Conservation (phyloP, 2,113 vertebrate genomes). For the Sterna hirundo region DNA sequence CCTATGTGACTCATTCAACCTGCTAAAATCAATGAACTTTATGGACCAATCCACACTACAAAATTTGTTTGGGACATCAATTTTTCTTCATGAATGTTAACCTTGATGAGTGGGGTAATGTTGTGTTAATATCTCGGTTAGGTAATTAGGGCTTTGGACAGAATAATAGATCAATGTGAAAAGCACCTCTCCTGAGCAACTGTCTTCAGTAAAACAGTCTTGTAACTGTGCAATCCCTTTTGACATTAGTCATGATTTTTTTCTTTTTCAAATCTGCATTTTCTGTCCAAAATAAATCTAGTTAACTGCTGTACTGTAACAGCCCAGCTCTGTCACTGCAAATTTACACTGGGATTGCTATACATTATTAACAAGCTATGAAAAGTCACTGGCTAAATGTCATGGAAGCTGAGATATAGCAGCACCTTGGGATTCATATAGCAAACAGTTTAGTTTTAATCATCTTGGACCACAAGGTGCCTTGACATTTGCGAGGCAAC, state of each 20-base stretch:
- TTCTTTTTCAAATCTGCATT: constrained; percentile 63
- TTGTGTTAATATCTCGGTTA: not conserved
- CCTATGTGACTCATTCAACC: not conserved
- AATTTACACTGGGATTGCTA: constrained; percentile 76
- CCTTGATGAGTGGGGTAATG: not conserved
- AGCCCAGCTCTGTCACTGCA: constrained; percentile 62
- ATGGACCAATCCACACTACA: not conserved
- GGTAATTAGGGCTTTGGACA: not conserved
- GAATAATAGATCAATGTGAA: constrained; percentile 5
- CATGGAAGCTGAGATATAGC: constrained; percentile 72
- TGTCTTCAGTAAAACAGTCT: not conserved
- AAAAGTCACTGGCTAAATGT: constrained; percentile 81
- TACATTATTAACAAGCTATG: constrained; percentile 82
- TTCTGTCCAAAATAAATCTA: constrained; percentile 76
- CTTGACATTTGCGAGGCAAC: constrained; percentile 76
- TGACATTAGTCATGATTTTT: constrained; percentile 46
- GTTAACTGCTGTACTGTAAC: constrained; percentile 70
- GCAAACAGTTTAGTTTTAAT: constrained; percentile 84
- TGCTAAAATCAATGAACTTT: not conserved
- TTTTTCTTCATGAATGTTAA: not conserved
- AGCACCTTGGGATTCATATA: constrained; percentile 76
- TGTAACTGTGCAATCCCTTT: constrained; percentile 39
- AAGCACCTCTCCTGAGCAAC: not conserved
- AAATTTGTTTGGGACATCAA: not conserved
- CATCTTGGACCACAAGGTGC: constrained; percentile 74